Conservation (phyloP, 2,888 invertebrate species). For the Torymus texanus region DNA sequence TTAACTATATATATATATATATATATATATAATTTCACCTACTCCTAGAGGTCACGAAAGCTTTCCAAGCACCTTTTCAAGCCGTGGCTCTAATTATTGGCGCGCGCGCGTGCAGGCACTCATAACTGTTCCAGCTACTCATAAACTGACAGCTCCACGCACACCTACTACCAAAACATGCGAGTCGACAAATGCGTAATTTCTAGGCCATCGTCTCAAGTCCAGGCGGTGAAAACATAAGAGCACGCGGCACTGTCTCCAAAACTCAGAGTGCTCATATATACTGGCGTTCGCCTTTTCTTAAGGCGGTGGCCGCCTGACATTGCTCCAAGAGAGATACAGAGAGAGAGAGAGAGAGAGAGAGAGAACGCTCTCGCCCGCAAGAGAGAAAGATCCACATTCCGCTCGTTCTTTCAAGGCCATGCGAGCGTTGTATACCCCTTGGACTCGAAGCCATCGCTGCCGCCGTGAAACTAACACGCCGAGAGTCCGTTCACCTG, state of each 20-base stretch:
- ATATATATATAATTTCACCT: no score
- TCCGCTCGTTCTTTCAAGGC: conserved; percentile 51
- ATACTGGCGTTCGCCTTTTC: neutral
- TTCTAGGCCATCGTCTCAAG: conserved; percentile 8
- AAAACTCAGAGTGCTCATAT: no score
- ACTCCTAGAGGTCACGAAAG: no score
- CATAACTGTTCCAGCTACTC: no score
- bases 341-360: no score
- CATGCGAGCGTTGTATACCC: conserved; percentile 16
- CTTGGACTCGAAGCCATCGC: conserved; percentile 19
- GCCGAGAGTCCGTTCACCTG: conserved; percentile 27
- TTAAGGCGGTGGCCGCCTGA: conserved; percentile 33
- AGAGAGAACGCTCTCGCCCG: neutral
- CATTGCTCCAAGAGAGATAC: conserved; percentile 17
- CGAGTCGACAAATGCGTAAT: conserved; percentile 8
- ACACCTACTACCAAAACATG: neutral
- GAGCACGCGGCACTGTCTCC: neutral
- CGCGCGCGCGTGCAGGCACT: no score
- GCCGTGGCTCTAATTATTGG: no score
- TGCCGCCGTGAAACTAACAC: conserved; percentile 1
- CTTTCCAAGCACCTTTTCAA: no score
- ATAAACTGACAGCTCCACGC: neutral
- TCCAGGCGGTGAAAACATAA: no score
- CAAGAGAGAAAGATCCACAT: conserved; percentile 41
- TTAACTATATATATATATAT: no score